Evolutionary conservation across 2,888 invertebrate genomes (phyloP).

Genomic region (Caprella mutica): DNA sequence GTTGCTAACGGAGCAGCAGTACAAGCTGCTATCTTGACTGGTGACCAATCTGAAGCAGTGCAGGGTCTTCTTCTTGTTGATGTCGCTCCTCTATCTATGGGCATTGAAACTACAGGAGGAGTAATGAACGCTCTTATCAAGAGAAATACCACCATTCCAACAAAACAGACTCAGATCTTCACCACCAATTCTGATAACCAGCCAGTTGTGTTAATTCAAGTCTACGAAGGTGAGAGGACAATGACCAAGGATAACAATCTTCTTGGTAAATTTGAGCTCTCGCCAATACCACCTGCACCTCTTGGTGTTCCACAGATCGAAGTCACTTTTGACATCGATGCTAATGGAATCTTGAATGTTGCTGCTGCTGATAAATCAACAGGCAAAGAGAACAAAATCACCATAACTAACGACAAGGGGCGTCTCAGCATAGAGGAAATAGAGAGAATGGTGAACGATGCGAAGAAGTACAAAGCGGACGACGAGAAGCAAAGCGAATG

Average conservation of each 20-base stretch:
- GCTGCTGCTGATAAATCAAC: conserved; percentile 48
- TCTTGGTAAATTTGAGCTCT: conserved; percentile 48
- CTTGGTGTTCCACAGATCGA: conserved; percentile 49
- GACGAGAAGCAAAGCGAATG: too few species aligned
- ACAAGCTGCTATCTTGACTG: conserved; percentile 79
- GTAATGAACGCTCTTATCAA: conserved; percentile 95
- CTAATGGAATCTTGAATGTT: conserved; percentile 49
- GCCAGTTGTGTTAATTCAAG: conserved; percentile 72
- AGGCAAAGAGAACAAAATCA: conserved; percentile 44
- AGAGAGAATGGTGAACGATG: conserved; percentile 71
- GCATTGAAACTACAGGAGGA: conserved; percentile 82
- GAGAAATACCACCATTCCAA: conserved; percentile 93
- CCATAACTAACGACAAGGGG: conserved; percentile 84
- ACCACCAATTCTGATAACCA: conserved; percentile 97
- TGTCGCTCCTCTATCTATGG: conserved; percentile 78
- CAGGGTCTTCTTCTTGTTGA: conserved; percentile 85
- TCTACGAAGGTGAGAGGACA: conserved; percentile 32
- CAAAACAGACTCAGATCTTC: conserved; percentile 91
- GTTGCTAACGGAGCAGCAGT: conserved; percentile 94
- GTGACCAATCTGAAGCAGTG: conserved; percentile 51
- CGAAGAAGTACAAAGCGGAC: conserved; percentile 58
- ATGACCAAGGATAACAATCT: conserved; percentile 43
- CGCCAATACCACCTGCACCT: conserved; percentile 46
- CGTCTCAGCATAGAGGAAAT: conserved; percentile 87
- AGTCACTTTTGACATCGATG: conserved; percentile 49